These are phyloP conservation scores for Dolichallabes microphthalmus DNA, from an alignment of 2,113 vertebrate species.

Conservation along the genomic window DNA sequence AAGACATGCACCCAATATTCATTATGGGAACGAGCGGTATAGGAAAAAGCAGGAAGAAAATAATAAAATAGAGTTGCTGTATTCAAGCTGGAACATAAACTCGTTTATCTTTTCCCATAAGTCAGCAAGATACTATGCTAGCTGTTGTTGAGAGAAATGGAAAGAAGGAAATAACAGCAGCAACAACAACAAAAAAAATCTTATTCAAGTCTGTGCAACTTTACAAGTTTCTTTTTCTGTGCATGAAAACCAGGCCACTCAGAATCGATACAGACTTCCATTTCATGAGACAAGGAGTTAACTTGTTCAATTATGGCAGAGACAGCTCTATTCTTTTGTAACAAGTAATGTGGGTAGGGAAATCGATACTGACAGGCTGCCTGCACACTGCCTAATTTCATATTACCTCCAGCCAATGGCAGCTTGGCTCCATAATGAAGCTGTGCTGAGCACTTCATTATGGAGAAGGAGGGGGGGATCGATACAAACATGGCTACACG, in stretches of 20 bases:
- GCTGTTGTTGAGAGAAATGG: conserved; percentile 24
- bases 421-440: conserved; percentile 85
- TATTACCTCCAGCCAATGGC: conserved; percentile 96
- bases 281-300: conserved; percentile 99
- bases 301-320: conserved; percentile 98
- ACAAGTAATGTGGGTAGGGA: conserved; percentile 98
- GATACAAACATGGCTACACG: conserved; percentile 69
- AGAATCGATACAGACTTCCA: conserved; percentile 95
- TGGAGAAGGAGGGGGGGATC: conserved; percentile 78
- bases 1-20: conserved; percentile 10
- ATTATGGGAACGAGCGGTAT: neutral
- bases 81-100: conserved; percentile 29
- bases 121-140: conserved; percentile 38
- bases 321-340: conserved; percentile 99
- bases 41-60: neutral
- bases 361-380: conserved; percentile 97
- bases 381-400: conserved; percentile 94
- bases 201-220: conserved; percentile 74
- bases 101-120: conserved; percentile 45
- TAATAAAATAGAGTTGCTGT: neutral
- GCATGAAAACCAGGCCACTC: conserved; percentile 73
- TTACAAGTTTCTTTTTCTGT: conserved; percentile 74
- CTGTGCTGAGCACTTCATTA: conserved; percentile 95
- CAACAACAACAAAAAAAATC: conserved; percentile 57
- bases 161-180: conserved; percentile 35